Percentiles rank a stretch among this genome's conserved stretches.
Conservation (phyloP, 2,888 invertebrate species). For the Heteropelma amictum region DNA sequence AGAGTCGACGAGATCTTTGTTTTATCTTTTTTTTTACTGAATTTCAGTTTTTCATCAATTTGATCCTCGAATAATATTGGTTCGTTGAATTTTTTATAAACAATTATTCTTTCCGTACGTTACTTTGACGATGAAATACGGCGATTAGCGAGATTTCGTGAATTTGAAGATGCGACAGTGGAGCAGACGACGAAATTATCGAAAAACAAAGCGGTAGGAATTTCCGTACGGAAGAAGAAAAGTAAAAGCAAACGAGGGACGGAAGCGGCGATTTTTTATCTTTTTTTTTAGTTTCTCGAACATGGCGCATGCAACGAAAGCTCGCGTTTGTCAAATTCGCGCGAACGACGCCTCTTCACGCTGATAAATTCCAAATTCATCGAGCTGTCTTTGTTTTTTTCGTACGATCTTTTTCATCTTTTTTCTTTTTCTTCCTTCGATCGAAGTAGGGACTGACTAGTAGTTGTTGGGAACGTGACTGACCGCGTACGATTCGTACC, state of each 20-base stretch:
- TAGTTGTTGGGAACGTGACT: slow-evolving; percentile 74
- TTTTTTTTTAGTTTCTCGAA: slow-evolving; percentile 46
- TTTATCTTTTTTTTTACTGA: no score
- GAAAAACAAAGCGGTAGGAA: neutral
- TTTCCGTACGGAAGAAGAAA: slow-evolving; percentile 3
- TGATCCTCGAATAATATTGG: no score
- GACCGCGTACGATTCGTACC: slow-evolving; percentile 21
- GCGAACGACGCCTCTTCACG: slow-evolving; percentile 33
- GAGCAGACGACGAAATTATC: neutral
- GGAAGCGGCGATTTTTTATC: slow-evolving; percentile 65
- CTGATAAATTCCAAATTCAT: slow-evolving; percentile 27
- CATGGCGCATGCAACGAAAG: slow-evolving; percentile 74
- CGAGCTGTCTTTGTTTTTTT: slow-evolving; percentile 19
- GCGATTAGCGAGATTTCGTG: no score
- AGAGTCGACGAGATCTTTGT: no score
- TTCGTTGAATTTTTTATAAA: no score
- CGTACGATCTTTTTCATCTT: neutral
- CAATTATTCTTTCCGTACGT: no score
- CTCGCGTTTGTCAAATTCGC: slow-evolving; percentile 53
- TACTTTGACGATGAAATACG: no score
- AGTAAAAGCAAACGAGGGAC: slow-evolving; percentile 64
- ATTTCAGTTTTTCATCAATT: no score
- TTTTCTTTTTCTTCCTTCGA: neutral
- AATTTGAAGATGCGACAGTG: neutral
- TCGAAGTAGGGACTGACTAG: slow-evolving; percentile 75